These are phyloP conservation scores for Cebus imitator DNA, from an alignment of 2,113 vertebrate species.

Conservation along the genomic window DNA sequence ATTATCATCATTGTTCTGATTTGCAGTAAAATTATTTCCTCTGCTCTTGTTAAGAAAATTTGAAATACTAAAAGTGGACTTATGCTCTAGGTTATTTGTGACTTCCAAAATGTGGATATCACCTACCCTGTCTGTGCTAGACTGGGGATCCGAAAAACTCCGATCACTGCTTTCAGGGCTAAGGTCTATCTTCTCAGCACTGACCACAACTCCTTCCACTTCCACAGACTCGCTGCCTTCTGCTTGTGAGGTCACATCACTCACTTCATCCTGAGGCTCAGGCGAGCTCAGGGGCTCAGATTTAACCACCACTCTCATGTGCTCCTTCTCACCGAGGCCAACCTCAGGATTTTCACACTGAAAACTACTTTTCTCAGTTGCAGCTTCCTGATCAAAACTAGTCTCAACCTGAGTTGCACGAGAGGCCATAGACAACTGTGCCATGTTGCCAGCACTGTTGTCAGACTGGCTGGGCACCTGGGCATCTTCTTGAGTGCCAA, in stretches of 20 bases:
- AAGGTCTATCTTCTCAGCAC: constrained; percentile 93
- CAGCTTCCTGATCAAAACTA: constrained; percentile 84
- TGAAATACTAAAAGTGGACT: constrained; percentile 92
- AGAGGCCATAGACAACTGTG: constrained; percentile 84
- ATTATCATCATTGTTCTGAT: constrained; percentile 87
- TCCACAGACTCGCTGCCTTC: constrained; percentile 94
- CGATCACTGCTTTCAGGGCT: constrained; percentile 96
- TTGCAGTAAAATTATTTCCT: constrained; percentile 74
- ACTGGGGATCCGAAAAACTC: constrained; percentile 94
- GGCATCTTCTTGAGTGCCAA: constrained; percentile 91
- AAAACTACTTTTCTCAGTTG: constrained; percentile 86
- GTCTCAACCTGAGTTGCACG: constrained; percentile 84
- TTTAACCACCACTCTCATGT: constrained; percentile 93
- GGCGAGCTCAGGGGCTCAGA: constrained; percentile 95
- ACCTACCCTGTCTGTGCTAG: constrained; percentile 88
- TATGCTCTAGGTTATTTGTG: constrained; percentile 87
- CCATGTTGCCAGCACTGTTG: constrained; percentile 84
- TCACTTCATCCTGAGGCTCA: constrained; percentile 93
- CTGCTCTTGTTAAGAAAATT: constrained; percentile 92
- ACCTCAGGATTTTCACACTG: constrained; percentile 84
- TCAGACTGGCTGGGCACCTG: constrained; percentile 98
- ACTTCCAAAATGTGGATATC: constrained; percentile 91
- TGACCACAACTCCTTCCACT: constrained; percentile 88
- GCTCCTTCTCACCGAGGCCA: constrained; percentile 87
- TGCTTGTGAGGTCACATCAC: constrained; percentile 93